phyloP scores from a whole-genome alignment of 2,113 vertebrate species.

The Serinus canaria region DNA sequence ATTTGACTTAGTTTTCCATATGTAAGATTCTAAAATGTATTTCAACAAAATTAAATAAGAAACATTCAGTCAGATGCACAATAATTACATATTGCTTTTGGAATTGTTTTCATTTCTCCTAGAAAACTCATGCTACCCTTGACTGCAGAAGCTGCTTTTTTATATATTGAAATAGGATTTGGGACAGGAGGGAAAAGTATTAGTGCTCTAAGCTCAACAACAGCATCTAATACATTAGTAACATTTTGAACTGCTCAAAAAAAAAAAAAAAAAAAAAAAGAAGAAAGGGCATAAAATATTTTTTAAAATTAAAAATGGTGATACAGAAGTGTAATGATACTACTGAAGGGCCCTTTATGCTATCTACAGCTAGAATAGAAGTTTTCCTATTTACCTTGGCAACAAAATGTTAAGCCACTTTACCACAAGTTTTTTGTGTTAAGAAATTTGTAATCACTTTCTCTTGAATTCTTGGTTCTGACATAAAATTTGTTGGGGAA shows the following conservation, averaged over 20 bases:
- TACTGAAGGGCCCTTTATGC: not conserved
- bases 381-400: not conserved
- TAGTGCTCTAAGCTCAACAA: not conserved
- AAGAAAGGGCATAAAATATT: not conserved
- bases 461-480: constrained; percentile 71
- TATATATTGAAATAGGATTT: not conserved
- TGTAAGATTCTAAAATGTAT: not conserved
- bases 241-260: not conserved
- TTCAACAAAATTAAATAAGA: not conserved
- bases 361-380: not conserved
- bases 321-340: not conserved
- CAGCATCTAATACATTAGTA: not conserved
- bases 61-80: not conserved
- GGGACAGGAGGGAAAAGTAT: not conserved
- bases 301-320: not conserved
- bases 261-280: not conserved
- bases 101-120: not conserved
- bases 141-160: not conserved
- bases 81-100: not conserved
- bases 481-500: not conserved
- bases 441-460: constrained; percentile 78
- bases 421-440: not conserved
- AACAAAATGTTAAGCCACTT: not conserved
- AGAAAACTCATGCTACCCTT: not conserved
- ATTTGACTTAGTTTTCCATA: not conserved